Base-by-base conservation (phyloP, 2,888 invertebrate species). In the Eupithecia subumbrata region DNA sequence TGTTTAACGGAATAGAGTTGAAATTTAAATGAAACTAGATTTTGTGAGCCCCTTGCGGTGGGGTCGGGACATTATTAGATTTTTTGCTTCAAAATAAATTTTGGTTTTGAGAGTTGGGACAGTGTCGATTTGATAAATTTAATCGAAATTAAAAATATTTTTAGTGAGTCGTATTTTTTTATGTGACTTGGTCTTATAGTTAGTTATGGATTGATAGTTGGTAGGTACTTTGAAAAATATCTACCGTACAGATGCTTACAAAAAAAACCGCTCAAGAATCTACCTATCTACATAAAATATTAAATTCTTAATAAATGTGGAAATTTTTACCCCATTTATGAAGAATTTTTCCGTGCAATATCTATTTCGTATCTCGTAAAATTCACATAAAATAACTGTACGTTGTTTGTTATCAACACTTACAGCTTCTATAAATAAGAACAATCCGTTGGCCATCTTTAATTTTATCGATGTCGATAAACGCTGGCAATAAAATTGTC, bases 391-490 rank as follows among this genome's bases (percentile, higher is more conserved):
- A 22, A 60, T 60, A 14, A 60, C 60, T 14, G 60, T 22, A 56
- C 12, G 12, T 25, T 3, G 22, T 4, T 40, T n/a, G 37, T 67
- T 67, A 67, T 67, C 66, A 67, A n/a, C 40, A 67, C 9, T n/a
- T 64, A 16, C 66, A 37, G n/a, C 16, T 67, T 67, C 66, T 67
- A 37, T 37, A 67, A 67, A 67, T 67, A 40, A 11, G n/a, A 18
- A 43, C 37, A 25, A 48, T 48, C 45, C 30, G 43, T 68, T 68
- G 68, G 72, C 72, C 67, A 72, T 66, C 71, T 63, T 68, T 72
- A 67, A 37, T 73, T 79, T 76, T 80, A 78, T 75, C 78, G 79
- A 81, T 77, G 78, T 79, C 77, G 75, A 79, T 74, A 68, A 18
- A 66, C 11, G 45, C 60, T 9, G 69, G 22, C 43, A 34, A 22